These are phyloP conservation scores for Phyto melanocephala DNA, from an alignment of 2,888 invertebrate genomes.

Conservation along the genomic window DNA sequence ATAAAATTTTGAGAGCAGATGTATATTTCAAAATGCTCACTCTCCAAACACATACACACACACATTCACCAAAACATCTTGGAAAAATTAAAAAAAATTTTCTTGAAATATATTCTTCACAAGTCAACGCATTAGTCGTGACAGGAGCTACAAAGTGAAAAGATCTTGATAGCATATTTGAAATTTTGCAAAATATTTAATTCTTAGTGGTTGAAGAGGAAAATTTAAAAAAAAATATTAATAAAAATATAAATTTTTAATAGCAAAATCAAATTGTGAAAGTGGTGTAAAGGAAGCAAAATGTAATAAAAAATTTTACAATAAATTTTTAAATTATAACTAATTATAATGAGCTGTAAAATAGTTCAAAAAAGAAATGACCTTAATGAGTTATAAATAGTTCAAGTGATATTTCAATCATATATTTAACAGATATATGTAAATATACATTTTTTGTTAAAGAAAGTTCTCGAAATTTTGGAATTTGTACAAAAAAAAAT, in stretches of 20 bases:
- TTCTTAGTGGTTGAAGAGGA: background rate
- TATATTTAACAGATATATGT: background rate
- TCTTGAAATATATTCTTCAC: conserved; percentile 51
- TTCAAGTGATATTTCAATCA: background rate
- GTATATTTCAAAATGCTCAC: conserved; percentile 31
- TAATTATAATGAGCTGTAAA: conserved; percentile 4
- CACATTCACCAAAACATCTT: conserved; percentile 26
- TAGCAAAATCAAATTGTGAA: no score
- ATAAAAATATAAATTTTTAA: background rate
- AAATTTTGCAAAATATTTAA: conserved; percentile 6
- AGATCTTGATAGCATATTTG: conserved; percentile 1
- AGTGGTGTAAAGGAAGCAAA: background rate
- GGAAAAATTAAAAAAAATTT: conserved; percentile 56
- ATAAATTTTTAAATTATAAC: conserved; percentile 3
- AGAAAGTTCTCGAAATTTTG: background rate
- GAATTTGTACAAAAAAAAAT: no score
- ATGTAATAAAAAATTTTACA: conserved; percentile 44
- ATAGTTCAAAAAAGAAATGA: background rate
- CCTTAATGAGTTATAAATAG: background rate
- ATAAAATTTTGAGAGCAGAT: conserved; percentile 61
- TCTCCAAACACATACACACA: conserved; percentile 41
- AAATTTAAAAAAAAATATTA: background rate
- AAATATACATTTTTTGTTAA: no score
- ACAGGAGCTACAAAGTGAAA: conserved; percentile 72
- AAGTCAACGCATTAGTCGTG: conserved; percentile 70